Evolutionary conservation across 2,113 vertebrate genomes (phyloP), one percentile per base, ranked within the genome.

Genomic region (Sakesphorus luctuosus): DNA sequence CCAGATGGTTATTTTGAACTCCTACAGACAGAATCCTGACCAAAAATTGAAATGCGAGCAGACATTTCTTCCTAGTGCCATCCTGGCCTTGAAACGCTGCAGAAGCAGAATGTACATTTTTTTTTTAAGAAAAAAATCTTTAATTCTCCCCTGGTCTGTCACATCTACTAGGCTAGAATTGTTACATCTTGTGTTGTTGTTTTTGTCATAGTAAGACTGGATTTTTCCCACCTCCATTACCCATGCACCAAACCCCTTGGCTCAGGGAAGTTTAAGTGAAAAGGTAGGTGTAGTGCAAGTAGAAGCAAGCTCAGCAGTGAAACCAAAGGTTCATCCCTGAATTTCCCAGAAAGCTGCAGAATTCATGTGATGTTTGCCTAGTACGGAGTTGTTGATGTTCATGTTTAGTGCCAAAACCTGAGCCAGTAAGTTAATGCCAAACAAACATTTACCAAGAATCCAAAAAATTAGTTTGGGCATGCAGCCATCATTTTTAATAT

Each of bases 301-400:
- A 68, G 68, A 72, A 83, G 33, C 12, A 65, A 89, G 23, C 26
- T 18, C 44, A 56, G 66, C 31, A 71, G 40, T 61, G 44, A 84
- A 77, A 89, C 43, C 35, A 25, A 36, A 33, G 13, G 12, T 65
- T 12, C 16, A 2, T 58, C 66, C 49, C 49, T 53, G 55, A 69
- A 38, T 56, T 55, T 55, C 49, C 25, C 63, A 53, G 59, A 23
- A 38, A 65, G 23, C 52, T 67, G 35, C 47, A 43, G 29, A 26
- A 18, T 67, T 65, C 10, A 4, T 35, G 19, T 1, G 6, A 9
- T 12, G 33, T 35, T 84, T 80, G 35, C 46, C 49, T 93, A 43
- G 29, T 86, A 29, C 18, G 47, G 4, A 0, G 0, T n/a, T 58
- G 31, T 28, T 53, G n/a, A 31, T 81, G 8, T 15, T 66, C 29